Percentiles rank a stretch among this genome's conserved stretches.
These are phyloP conservation scores for Lepeophtheirus salmonis DNA, from an alignment of 1,140 invertebrate species.

Conservation along the genomic window DNA sequence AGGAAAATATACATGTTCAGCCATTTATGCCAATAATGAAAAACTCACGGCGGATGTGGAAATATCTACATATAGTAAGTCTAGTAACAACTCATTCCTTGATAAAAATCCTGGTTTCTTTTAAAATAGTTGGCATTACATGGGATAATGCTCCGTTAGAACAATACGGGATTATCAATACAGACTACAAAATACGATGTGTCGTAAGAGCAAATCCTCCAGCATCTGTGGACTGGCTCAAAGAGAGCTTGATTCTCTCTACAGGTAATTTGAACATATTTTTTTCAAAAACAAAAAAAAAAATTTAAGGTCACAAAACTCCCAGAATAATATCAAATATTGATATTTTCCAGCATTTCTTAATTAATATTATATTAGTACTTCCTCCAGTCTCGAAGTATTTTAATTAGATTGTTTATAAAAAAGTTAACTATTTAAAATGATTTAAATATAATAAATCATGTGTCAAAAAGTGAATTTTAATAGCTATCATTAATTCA, in stretches of 20 bases:
- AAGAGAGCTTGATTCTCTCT: conserved; percentile 16
- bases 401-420: too few species aligned
- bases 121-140: conserved; percentile 16
- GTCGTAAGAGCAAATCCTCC: conserved; percentile 11
- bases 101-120: background rate
- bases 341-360: too few species aligned
- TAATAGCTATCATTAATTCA: too few species aligned
- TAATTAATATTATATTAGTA: too few species aligned
- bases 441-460: too few species aligned
- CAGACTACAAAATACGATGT: conserved; percentile 16
- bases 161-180: conserved; percentile 3
- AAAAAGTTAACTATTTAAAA: too few species aligned
- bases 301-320: too few species aligned
- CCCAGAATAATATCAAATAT: too few species aligned
- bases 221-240: conserved; percentile 18
- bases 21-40: conserved; percentile 13
- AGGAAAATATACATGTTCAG: conserved; percentile 7
- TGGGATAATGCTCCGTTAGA: conserved; percentile 5
- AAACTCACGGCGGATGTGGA: conserved; percentile 5
- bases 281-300: too few species aligned
- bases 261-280: conserved; percentile 7
- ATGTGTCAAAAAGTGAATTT: too few species aligned
- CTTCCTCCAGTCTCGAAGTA: too few species aligned
- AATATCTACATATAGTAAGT: conserved; percentile 14
- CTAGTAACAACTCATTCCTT: background rate